Conservation (phyloP, 2,113 vertebrate genomes). For the Chauna torquata region DNA sequence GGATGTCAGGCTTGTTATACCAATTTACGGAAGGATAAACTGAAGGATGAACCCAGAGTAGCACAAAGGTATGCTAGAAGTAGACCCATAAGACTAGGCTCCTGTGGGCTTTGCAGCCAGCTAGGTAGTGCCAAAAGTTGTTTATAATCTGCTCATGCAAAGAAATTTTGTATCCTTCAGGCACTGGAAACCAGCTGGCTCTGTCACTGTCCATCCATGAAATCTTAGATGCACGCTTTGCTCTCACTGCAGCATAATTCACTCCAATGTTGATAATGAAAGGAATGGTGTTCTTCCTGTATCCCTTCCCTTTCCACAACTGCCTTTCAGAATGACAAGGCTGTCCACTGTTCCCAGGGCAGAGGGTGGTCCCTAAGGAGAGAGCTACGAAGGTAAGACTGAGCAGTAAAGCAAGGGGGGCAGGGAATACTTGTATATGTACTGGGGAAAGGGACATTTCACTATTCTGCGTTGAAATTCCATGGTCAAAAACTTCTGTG, state of each 20-base stretch:
- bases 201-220: neutral
- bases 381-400: neutral
- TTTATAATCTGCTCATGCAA: neutral
- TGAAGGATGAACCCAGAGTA: neutral
- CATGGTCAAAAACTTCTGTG: neutral
- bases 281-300: neutral
- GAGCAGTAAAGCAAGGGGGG: neutral
- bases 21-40: neutral
- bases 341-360: neutral
- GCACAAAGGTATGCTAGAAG: neutral
- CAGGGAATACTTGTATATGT: accelerated
- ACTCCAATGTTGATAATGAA: neutral
- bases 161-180: neutral
- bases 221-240: neutral
- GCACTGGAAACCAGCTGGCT: neutral
- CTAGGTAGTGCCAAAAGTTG: neutral
- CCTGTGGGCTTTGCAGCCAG: neutral
- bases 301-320: neutral
- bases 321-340: neutral
- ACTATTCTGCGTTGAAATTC: neutral
- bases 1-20: neutral
- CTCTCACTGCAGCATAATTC: neutral
- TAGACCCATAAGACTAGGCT: neutral
- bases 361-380: neutral
- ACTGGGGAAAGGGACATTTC: neutral